A percentile compares a stretch with the other conserved stretches of the same genome.
These are phyloP conservation scores for Malurus alboscapulatus DNA, from an alignment of 2,113 vertebrate species.

Conservation along the genomic window DNA sequence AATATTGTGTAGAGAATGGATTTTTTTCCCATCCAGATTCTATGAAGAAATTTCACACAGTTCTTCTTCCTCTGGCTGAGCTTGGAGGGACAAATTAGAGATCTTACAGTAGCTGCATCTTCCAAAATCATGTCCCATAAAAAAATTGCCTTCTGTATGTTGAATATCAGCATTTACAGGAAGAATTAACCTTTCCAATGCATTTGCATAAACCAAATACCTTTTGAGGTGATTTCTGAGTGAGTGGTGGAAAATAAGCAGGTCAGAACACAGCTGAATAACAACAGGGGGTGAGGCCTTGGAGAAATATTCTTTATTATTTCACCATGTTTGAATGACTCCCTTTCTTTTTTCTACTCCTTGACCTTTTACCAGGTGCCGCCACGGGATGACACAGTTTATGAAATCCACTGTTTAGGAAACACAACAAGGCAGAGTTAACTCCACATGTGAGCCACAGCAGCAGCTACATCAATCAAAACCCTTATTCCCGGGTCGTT, in stretches of 20 bases:
- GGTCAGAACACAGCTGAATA: background rate
- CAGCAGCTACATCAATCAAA: constrained; percentile 17
- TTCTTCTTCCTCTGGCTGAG: background rate
- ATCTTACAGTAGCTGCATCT: background rate
- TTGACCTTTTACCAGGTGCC: constrained; percentile 7
- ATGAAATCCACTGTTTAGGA: background rate
- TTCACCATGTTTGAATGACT: background rate
- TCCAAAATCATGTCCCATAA: background rate
- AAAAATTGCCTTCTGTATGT: background rate
- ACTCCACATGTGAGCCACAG: background rate
- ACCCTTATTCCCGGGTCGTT: background rate
- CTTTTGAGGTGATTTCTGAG: background rate
- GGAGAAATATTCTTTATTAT: background rate
- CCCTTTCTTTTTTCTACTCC: background rate
- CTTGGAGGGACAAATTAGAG: background rate
- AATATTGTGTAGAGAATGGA: background rate
- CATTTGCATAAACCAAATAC: background rate
- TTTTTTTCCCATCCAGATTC: background rate
- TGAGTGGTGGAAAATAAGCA: background rate
- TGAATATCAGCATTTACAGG: background rate
- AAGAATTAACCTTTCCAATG: background rate
- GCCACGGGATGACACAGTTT: background rate
- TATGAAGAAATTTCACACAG: background rate
- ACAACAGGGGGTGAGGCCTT: background rate
- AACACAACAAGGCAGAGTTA: background rate